Evolutionary conservation across 2,797 vertebrate species (phyloP).

Genomic region (Microcaecilia unicolor): DNA sequence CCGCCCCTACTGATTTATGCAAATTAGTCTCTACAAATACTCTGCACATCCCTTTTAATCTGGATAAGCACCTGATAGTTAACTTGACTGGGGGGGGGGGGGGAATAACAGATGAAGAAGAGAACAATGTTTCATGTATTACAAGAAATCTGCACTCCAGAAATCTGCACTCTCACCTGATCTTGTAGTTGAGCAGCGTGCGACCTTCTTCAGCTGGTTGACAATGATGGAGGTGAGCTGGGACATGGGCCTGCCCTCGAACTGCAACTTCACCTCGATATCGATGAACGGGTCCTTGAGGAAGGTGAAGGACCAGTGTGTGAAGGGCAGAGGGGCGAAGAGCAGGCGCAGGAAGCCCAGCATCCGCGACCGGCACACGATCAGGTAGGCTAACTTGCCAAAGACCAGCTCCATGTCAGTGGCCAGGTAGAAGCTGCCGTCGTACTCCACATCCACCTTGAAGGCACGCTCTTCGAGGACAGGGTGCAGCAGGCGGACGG

Average conservation of each 20-base stretch:
- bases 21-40: too few relatives aligned
- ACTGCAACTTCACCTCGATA: conserved; percentile 92
- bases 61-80: neutral
- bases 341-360: conserved; percentile 79
- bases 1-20: too few relatives aligned
- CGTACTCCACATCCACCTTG: conserved; percentile 90
- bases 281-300: conserved; percentile 86
- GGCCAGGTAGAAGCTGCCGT: conserved; percentile 88
- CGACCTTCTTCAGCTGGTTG: conserved; percentile 89
- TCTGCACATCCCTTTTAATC: too few relatives aligned
- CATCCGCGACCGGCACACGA: conserved; percentile 86
- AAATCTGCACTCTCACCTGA: conserved; percentile 64
- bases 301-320: conserved; percentile 94
- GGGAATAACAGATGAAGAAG: too few relatives aligned
- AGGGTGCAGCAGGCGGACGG: conserved; percentile 63
- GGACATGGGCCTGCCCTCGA: conserved; percentile 87
- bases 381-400: conserved; percentile 93
- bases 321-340: conserved; percentile 87
- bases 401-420: conserved; percentile 94
- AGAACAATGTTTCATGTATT: too few relatives aligned
- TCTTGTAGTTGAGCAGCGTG: conserved; percentile 93
- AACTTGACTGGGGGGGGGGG: neutral
- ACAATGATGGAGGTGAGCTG: conserved; percentile 97
- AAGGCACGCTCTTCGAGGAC: conserved; percentile 85
- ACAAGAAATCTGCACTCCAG: neutral